Evolutionary conservation across 2,113 vertebrate genomes (phyloP).

Genomic region (Bagarius yarrelli): DNA sequence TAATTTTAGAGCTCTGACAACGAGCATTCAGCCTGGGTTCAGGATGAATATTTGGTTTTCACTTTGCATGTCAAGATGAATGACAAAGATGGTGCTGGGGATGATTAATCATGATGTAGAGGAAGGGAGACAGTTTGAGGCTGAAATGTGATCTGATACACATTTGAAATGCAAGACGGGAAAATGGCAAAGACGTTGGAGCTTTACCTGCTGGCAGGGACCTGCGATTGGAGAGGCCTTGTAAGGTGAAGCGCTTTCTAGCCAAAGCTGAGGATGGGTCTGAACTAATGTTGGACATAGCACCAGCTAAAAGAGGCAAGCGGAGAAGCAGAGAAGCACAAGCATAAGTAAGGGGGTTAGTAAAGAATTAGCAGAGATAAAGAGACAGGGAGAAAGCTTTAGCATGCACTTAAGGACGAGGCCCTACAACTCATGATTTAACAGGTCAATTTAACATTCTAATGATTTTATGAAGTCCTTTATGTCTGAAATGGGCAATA

Average conservation of each 20-base stretch:
- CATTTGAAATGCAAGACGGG: background rate
- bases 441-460: background rate
- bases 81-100: slow-evolving; percentile 18
- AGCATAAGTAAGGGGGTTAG: slow-evolving; percentile 47
- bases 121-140: slow-evolving; percentile 14
- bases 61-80: background rate
- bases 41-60: slow-evolving; percentile 14
- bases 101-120: slow-evolving; percentile 23
- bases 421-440: no score
- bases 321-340: slow-evolving; percentile 59
- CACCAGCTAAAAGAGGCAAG: slow-evolving; percentile 74
- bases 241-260: slow-evolving; percentile 83
- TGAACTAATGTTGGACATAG: slow-evolving; percentile 73
- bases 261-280: slow-evolving; percentile 74
- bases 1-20: slow-evolving; percentile 22
- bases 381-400: slow-evolving; percentile 48
- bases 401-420: background rate
- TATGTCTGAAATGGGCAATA: background rate
- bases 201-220: slow-evolving; percentile 77
- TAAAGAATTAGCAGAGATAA: slow-evolving; percentile 58
- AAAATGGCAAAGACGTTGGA: slow-evolving; percentile 6
- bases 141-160: slow-evolving; percentile 20
- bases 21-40: slow-evolving; percentile 16
- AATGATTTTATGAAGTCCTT: background rate
- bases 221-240: slow-evolving; percentile 82